phyloP scores from a whole-genome alignment of 2,113 vertebrate species.

The Atlantisia rogersi region DNA sequence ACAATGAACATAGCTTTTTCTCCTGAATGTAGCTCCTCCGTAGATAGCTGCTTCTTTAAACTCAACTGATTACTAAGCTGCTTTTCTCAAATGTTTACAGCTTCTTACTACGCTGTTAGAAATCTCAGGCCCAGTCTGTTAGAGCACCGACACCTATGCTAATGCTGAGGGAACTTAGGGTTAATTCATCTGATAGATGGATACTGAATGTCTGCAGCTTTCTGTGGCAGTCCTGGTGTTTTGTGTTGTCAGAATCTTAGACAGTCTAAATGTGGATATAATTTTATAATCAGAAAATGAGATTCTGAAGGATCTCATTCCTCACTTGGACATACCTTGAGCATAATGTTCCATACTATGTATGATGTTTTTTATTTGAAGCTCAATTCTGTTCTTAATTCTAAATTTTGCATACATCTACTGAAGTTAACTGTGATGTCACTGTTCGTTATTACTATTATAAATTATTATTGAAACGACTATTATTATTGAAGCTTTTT shows the following conservation, averaged over 20 bases:
- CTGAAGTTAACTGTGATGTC: not conserved
- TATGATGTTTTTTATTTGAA: not conserved
- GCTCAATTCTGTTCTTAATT: not conserved
- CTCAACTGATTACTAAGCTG: not conserved
- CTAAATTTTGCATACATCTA: not conserved
- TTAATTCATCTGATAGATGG: not conserved
- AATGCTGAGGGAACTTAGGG: not conserved
- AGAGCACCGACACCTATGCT: not conserved
- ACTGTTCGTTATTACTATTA: not conserved
- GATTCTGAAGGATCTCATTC: not conserved
- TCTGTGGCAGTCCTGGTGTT: not conserved
- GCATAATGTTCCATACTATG: not conserved
- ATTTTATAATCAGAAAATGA: no score
- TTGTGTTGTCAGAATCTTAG: not conserved
- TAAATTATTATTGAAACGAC: no score
- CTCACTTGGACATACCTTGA: not conserved
- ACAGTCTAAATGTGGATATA: not conserved
- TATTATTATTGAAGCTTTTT: no score
- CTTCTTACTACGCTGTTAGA: not conserved
- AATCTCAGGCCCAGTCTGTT: not conserved
- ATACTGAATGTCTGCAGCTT: not conserved
- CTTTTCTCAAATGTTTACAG: not conserved
- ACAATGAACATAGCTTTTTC: not conserved
- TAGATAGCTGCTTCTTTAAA: not conserved
- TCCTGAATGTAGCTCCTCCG: not conserved